phyloP scores from a whole-genome alignment of 1,140 invertebrate genomes.

The Stratiolaelaps scimitus region DNA sequence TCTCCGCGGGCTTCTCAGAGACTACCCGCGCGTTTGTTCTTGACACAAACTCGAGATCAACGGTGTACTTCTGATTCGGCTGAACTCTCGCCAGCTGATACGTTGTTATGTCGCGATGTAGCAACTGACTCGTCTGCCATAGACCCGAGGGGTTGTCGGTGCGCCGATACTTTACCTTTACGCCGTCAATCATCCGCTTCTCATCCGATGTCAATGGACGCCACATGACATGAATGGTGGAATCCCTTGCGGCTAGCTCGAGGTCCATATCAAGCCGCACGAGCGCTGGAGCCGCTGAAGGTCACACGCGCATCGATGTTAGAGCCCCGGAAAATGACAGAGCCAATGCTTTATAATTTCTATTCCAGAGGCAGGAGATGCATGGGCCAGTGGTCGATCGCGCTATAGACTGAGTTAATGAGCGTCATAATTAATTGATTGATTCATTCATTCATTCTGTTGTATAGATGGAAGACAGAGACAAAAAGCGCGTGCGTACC shows the following conservation, averaged over 20 bases:
- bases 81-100: constrained; percentile 58
- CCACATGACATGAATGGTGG: constrained; percentile 64
- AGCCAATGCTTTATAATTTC: too few species aligned
- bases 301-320: not conserved
- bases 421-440: too few species aligned
- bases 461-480: constrained; percentile 17
- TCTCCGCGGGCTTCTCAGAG: constrained; percentile 53
- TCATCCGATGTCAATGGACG: constrained; percentile 64
- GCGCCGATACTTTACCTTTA: constrained; percentile 54
- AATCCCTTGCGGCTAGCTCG: constrained; percentile 56
- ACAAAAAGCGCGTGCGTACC: constrained; percentile 27
- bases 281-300: constrained; percentile 45
- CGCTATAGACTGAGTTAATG: too few species aligned
- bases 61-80: constrained; percentile 57
- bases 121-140: constrained; percentile 52
- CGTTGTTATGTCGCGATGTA: constrained; percentile 58
- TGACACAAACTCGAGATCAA: constrained; percentile 61
- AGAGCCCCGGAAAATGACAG: not conserved
- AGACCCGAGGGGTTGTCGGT: constrained; percentile 45
- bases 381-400: too few species aligned
- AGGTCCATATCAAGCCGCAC: constrained; percentile 58
- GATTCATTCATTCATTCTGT: too few species aligned
- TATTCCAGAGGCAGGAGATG: too few species aligned
- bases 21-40: constrained; percentile 56
- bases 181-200: constrained; percentile 57